Evolutionary conservation across 2,888 invertebrate genomes (phyloP).

Genomic region (Steinernema carpocapsae): DNA sequence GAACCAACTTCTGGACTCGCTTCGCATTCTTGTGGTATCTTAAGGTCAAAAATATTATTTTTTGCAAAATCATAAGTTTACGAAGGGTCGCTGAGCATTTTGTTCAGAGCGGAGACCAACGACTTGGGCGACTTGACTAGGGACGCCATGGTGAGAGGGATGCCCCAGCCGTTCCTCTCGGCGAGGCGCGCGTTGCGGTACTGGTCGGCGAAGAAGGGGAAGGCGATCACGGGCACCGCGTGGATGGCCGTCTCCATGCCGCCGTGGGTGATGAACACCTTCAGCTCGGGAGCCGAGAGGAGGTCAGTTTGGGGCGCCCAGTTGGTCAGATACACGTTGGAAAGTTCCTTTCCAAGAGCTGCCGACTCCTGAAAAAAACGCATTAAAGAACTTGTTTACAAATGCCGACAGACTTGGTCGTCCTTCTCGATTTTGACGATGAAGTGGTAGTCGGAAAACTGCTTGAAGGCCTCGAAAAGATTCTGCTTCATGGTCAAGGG

Average conservation of each 20-base stretch:
- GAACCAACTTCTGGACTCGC: conserved; percentile 25
- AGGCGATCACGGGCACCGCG: conserved; percentile 37
- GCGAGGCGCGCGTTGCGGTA: conserved; percentile 36
- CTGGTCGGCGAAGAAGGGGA: conserved; percentile 40
- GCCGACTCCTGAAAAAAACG: neutral
- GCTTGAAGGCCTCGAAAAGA: conserved; percentile 35
- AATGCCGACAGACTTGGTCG: neutral
- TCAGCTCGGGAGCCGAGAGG: conserved; percentile 21
- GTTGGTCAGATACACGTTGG: conserved; percentile 34
- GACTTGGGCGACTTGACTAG: conserved; percentile 4
- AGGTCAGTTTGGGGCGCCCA: conserved; percentile 39
- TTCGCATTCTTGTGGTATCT: conserved; percentile 3
- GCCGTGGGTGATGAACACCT: conserved; percentile 40
- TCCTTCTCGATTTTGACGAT: conserved; percentile 40
- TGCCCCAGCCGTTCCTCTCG: conserved; percentile 43
- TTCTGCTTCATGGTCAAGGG: conserved; percentile 32
- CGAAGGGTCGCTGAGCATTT: conserved; percentile 3
- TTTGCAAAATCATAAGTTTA: neutral
- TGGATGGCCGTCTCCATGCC: conserved; percentile 40
- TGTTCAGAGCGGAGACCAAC: neutral
- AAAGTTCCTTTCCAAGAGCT: neutral
- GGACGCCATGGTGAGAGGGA: conserved; percentile 36
- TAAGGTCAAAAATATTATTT: neutral
- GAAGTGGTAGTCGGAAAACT: conserved; percentile 40
- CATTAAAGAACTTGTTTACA: neutral